phyloP scores from a whole-genome alignment of 2,888 invertebrate species.

The Cantharis nigra region DNA sequence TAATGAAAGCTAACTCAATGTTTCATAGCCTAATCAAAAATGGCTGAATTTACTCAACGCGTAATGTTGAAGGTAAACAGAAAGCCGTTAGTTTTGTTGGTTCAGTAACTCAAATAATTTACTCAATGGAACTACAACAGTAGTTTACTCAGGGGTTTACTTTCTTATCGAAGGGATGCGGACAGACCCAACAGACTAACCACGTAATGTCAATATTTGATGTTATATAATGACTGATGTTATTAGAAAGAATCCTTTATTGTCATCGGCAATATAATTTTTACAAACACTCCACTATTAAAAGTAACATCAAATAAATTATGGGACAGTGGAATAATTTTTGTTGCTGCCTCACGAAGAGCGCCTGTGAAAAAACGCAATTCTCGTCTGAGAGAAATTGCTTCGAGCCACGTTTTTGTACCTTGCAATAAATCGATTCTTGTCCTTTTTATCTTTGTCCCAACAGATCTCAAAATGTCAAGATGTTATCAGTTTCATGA shows the following conservation, averaged over 20 bases:
- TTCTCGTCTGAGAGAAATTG: slow-evolving; percentile 2
- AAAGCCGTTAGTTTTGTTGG: slow-evolving; percentile 57
- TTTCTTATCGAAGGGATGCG: slow-evolving; percentile 33
- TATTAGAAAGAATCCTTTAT: slow-evolving; percentile 32
- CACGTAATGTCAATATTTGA: slow-evolving; percentile 54
- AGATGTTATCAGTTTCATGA: slow-evolving; percentile 11
- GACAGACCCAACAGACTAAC: slow-evolving; percentile 35
- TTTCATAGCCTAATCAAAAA: slow-evolving; percentile 43
- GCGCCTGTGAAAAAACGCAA: slow-evolving; percentile 1
- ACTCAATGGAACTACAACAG: slow-evolving; percentile 54
- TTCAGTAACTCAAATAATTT: slow-evolving; percentile 58
- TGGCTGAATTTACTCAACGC: slow-evolving; percentile 56
- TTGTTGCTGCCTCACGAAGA: background rate
- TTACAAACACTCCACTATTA: background rate
- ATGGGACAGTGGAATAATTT: background rate
- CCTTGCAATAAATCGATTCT: slow-evolving; percentile 15
- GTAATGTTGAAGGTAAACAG: slow-evolving; percentile 55
- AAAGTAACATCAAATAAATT: background rate
- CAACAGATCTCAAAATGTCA: slow-evolving; percentile 5
- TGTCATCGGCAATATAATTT: background rate
- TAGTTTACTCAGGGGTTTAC: slow-evolving; percentile 51
- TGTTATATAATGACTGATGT: slow-evolving; percentile 53
- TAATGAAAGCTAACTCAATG: slow-evolving; percentile 1
- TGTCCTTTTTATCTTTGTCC: slow-evolving; percentile 13
- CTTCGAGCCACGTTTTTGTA: slow-evolving; percentile 5